Base-by-base conservation (phyloP, 2,888 invertebrate species). In the Temnothorax rugatulus region DNA sequence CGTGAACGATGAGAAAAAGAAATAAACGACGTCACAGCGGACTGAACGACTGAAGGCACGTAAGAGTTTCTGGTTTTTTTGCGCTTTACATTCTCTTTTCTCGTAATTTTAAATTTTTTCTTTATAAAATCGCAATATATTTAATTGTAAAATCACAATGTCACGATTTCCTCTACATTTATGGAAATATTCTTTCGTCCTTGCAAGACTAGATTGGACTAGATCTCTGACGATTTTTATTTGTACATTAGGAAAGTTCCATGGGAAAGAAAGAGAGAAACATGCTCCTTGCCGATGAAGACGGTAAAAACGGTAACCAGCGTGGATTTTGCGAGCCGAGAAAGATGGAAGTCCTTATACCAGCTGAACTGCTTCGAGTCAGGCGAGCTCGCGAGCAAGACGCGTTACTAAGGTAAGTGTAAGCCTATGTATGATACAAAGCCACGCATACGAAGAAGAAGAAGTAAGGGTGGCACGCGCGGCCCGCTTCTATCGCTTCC, bases 401-500 rank as follows among this genome's bases (percentile, higher is more conserved):
- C 71, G 83, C 68, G 29, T 69, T 75, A 54, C 71, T 61, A 34
- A 79, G 52, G 81, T 87, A 89, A 84, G 64, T 82, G 76, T 61
- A 66, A 57, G 68, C 59, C 68, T 54, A 66, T 68, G 57, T 79
- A 68, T 47, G 18, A 68, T 25, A 83, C 50, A 69, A 63, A 69
- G 57, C 29, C 71, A 38, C 76, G 73, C 57, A 84, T 82, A 84
- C 54, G 83, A 89, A 83, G 89, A 89, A 89, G 88, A 88, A 87
- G 88, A 89, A 86, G 90, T 90, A 92, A 93, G 93, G 93, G 93
- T 93, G 94, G 94, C 94, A 94, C 94, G 94, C 94, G 94, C 94
- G 92, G 92, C 91, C 89, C 90, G 93, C 88, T 93, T 93, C 93
- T 94, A 94, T 94, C 94, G 93, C 94, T 94, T 94, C 94, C 94